Percentiles rank a stretch among this genome's conserved stretches.
phyloP scores from a whole-genome alignment of 2,888 invertebrate species.

The Andricus curvator region DNA sequence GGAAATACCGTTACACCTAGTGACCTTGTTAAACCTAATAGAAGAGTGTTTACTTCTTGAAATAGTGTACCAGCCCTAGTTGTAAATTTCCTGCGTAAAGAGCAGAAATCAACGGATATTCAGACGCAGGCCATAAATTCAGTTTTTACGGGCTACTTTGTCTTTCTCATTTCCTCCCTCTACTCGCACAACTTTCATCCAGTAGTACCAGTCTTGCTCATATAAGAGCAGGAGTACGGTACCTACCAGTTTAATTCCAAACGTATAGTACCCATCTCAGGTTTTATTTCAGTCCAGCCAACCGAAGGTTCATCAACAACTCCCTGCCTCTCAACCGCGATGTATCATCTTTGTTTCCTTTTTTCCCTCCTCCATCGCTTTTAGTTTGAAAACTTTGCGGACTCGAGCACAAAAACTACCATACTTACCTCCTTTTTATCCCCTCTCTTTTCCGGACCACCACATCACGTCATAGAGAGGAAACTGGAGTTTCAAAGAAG shows the following conservation, averaged over 20 bases:
- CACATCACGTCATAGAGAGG: constrained; percentile 12
- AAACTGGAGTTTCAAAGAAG: constrained; percentile 13
- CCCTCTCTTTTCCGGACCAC: not conserved
- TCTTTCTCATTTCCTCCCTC: constrained; percentile 47
- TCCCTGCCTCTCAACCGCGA: constrained; percentile 25
- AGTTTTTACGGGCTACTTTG: constrained; percentile 58
- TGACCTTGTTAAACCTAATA: no score
- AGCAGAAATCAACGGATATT: constrained; percentile 54
- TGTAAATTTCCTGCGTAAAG: no score
- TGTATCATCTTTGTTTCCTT: constrained; percentile 29
- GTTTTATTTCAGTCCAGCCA: constrained; percentile 30
- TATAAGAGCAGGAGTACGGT: not conserved
- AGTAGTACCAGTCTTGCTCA: constrained; percentile 44
- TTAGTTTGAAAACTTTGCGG: constrained; percentile 51
- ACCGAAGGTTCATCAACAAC: constrained; percentile 37
- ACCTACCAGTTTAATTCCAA: constrained; percentile 49
- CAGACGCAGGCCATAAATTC: constrained; percentile 63
- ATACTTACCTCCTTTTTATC: constrained; percentile 23
- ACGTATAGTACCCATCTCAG: constrained; percentile 37
- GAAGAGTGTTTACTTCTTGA: no score
- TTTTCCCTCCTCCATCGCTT: constrained; percentile 46
- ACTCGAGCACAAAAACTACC: constrained; percentile 39
- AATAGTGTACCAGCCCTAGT: no score
- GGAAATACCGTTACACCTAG: no score
- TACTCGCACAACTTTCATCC: constrained; percentile 46